A percentile compares a stretch with the other conserved stretches of the same genome.
phyloP scores from a whole-genome alignment of 2,113 vertebrate species.

The Microcebus griseorufus region DNA sequence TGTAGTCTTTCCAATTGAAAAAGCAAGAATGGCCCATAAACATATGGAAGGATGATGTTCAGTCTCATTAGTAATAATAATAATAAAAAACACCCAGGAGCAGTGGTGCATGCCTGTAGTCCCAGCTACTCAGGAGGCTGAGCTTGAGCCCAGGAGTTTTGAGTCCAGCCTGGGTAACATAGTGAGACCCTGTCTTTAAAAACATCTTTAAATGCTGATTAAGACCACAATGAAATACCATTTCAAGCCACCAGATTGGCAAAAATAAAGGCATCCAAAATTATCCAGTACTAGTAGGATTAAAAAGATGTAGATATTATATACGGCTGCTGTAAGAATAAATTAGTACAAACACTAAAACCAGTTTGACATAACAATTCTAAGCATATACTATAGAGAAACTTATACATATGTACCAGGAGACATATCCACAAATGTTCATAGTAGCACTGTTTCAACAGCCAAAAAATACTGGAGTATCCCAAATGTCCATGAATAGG shows the following conservation, averaged over 20 bases:
- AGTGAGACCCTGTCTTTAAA: too few species aligned
- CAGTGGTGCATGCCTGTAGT: too few species aligned
- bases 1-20: background rate
- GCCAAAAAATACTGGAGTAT: background rate
- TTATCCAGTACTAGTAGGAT: background rate
- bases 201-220: background rate
- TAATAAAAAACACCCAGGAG: background rate
- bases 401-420: background rate
- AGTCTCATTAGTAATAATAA: background rate
- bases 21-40: background rate
- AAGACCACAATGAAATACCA: background rate
- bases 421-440: background rate
- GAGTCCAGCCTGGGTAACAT: too few species aligned
- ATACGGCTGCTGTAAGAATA: background rate
- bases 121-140: too few species aligned
- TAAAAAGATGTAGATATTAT: background rate
- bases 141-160: too few species aligned
- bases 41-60: background rate
- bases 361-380: background rate
- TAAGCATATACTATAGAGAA: background rate
- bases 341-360: background rate
- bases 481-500: background rate
- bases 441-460: background rate
- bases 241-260: background rate
- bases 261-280: background rate